Evolutionary conservation across 1,140 invertebrate species (phyloP), one percentile per base, ranked within the genome.

Genomic region (Drosophila micromelanica): DNA sequence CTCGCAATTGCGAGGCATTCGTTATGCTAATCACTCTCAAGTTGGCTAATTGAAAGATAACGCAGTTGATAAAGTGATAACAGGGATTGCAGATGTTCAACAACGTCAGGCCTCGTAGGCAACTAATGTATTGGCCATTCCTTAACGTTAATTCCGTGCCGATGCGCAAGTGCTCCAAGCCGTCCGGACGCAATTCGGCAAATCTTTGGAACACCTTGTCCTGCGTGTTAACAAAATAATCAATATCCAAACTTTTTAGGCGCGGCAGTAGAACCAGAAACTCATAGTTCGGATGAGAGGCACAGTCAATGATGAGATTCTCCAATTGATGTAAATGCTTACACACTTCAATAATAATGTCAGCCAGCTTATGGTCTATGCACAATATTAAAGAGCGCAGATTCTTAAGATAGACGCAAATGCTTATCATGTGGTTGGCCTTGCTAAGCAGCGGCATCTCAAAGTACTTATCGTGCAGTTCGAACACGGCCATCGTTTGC

Each of bases 121-220:
- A 2, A 4, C n/a, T 35, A 48, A 73, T 55, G 15, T 55, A 23
- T 17, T 13, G 13, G 1, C 27, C 32, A 6, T 49, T 30, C 20
- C 55, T 12, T 4, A 38, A 2, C 1, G 42, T 40, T 1, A 73
- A 5, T 35, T 48, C 30, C 3, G 71, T 8, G 12, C 71, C 71
- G 13, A 73, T 48, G 3, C 56, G 49, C 4, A 73, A 20, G 17
- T 59, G 12, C 12, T 51, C 20, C 13, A 73, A 55, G 0, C 6
- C 12, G 2, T 20, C 0, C 1, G 64, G 64, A n/a, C 56, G 55
- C n/a, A 61, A 0, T 3, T 61, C 43, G 8, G 64, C 27, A 2
- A 73, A 32, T 40, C 15, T 73, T 15, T 62, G 12, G 11, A 74
- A 62, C 0, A 74, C 2, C 13, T 23, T 69, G 13, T 62, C 65